Evolutionary conservation across 2,888 invertebrate species (phyloP), one percentile per base, ranked within the genome.

Genomic region (Pemphredon lugubris): DNA sequence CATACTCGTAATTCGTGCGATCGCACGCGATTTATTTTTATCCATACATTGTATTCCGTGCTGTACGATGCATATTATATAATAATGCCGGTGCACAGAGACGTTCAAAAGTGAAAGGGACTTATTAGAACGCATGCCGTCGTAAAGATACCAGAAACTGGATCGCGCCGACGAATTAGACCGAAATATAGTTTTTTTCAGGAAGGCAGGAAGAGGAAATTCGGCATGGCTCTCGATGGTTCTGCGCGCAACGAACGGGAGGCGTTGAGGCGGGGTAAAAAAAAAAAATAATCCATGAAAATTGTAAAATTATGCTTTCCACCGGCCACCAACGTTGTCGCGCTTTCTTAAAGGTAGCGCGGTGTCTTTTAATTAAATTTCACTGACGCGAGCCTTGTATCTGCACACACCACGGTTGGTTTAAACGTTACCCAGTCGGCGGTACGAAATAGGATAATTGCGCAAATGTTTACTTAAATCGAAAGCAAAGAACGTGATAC

Each of bases 161-260:
- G 59, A 54, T 66, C 59, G n/a, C n/a, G n/a, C 59, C 32, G 54
- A 47, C 23, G 39, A 66, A 66, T 66, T 44, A 42, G 54, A 48
- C 50, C 26, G 48, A 66, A 54, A 59, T 37, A 37, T 9, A 9
- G n/a, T n/a, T n/a, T n/a, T n/a, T 30, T 9, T n/a, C 39, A 13
- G 59, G 18, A 37, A 53, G 71, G 57, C 77, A 82, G 81, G 81
- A 84, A 84, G 77, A 73, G 69, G 68, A 78, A 74, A 84, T 84
- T 84, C 81, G 84, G 78, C 77, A 84, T 79, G 84, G 82, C 47
- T 69, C 70, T 73, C 69, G 77, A 74, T 72, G 77, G 79, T 78
- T 79, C 75, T n/a, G n/a, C 75, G 82, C 67, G 69, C 70, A 81
- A 81, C 80, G 77, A 48, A 45, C 59, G 75, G 48, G 45, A 67